Evolutionary conservation across 2,888 invertebrate genomes (phyloP).

Genomic region (Brachyopa scutellaris): DNA sequence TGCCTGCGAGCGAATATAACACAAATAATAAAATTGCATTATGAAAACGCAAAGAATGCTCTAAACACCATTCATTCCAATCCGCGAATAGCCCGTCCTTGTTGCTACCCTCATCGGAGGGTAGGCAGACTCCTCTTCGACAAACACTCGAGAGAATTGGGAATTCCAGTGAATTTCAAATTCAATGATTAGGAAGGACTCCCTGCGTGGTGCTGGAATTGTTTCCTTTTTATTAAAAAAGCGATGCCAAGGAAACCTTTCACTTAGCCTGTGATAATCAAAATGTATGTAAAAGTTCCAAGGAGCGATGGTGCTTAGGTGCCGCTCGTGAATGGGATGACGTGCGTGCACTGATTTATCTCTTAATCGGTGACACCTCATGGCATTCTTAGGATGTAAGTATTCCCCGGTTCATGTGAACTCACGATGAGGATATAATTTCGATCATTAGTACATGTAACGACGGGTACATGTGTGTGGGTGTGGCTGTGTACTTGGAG

Average conservation of each 20-base stretch:
- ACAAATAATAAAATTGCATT: conserved; percentile 58
- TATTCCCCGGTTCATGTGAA: conserved; percentile 17
- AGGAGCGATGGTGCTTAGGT: conserved; percentile 13
- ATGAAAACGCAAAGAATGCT: conserved; percentile 36
- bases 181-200: conserved; percentile 45
- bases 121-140: background rate
- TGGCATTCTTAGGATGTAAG: conserved; percentile 10
- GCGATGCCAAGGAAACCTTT: conserved; percentile 24
- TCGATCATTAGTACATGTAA: conserved; percentile 63
- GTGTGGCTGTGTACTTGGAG: conserved; percentile 6
- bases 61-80: conserved; percentile 59
- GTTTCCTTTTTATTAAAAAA: conserved; percentile 45
- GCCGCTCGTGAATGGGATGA: background rate
- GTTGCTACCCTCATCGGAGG: background rate
- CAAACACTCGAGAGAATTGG: conserved; percentile 38
- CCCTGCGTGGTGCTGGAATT: conserved; percentile 22
- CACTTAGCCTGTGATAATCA: conserved; percentile 64
- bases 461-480: background rate
- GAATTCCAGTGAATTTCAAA: conserved; percentile 31
- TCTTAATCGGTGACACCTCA: conserved; percentile 50
- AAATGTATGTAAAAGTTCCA: conserved; percentile 57
- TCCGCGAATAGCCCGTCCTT: background rate
- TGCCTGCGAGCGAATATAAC: conserved; percentile 31
- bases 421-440: conserved; percentile 45
- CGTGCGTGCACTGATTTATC: conserved; percentile 55